These are phyloP conservation scores for Nipponacmea schrenckii DNA, from an alignment of 2,888 invertebrate genomes.

Conservation along the genomic window DNA sequence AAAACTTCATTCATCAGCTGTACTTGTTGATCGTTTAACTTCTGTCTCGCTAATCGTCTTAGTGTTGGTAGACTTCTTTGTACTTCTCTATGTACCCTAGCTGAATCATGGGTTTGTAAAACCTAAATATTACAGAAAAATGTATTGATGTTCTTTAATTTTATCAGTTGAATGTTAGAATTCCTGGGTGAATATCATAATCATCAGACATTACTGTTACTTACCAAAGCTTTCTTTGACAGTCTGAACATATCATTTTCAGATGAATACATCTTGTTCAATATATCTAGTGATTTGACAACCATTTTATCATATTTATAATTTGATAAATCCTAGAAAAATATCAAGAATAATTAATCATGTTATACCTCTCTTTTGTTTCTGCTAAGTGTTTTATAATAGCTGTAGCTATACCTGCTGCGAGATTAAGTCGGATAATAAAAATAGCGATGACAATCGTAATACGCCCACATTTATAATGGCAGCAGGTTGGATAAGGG, in stretches of 20 bases:
- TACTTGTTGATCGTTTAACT: conserved; percentile 65
- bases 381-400: too few species aligned
- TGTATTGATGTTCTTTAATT: background rate
- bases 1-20: conserved; percentile 62
- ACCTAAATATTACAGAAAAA: conserved; percentile 44
- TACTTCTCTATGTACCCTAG: conserved; percentile 62
- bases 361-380: too few species aligned
- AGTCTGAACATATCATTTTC: conserved; percentile 64
- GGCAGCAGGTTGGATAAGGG: too few species aligned
- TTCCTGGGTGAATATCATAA: background rate
- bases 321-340: conserved; percentile 61
- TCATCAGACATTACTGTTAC: background rate
- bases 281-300: conserved; percentile 63
- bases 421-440: too few species aligned
- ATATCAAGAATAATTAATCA: conserved; percentile 1
- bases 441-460: too few species aligned
- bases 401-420: too few species aligned
- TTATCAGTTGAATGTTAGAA: background rate
- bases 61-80: conserved; percentile 60
- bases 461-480: too few species aligned
- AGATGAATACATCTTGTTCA: conserved; percentile 66
- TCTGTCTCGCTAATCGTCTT: conserved; percentile 56
- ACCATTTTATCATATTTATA: conserved; percentile 67
- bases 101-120: conserved; percentile 64
- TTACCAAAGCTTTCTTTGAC: conserved; percentile 62